phyloP scores from a whole-genome alignment of 2,113 vertebrate genomes.

The Balaenoptera acutorostrata region DNA sequence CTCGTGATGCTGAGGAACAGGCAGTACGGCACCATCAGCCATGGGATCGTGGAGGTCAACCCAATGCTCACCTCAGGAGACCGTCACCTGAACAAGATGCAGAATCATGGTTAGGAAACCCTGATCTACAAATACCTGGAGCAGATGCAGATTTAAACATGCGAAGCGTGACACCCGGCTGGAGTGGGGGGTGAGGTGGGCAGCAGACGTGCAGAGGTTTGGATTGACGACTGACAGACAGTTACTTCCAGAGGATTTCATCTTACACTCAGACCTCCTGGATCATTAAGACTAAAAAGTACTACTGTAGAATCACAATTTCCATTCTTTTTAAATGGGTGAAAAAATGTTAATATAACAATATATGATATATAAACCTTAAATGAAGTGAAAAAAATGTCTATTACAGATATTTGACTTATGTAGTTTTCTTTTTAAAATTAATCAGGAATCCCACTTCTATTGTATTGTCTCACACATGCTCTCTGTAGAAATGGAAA shows the following conservation, averaged over 20 bases:
- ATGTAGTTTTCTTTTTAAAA: conserved; percentile 80
- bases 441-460: conserved; percentile 77
- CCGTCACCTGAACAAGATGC: conserved; percentile 98
- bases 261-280: conserved; percentile 80
- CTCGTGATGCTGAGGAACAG: conserved; percentile 96
- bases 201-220: conserved; percentile 71
- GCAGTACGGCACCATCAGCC: conserved; percentile 97
- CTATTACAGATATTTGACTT: conserved; percentile 86
- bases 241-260: conserved; percentile 84
- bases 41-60: conserved; percentile 98
- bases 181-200: conserved; percentile 50
- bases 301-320: conserved; percentile 86
- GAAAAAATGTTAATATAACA: conserved; percentile 87
- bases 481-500: conserved; percentile 77
- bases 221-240: conserved; percentile 89
- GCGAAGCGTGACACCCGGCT: conserved; percentile 34
- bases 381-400: conserved; percentile 79
- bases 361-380: conserved; percentile 87
- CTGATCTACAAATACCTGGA: conserved; percentile 99
- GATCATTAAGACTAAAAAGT: conserved; percentile 83
- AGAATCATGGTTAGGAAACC: conserved; percentile 98
- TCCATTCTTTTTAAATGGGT: conserved; percentile 89
- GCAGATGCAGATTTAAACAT: conserved; percentile 95
- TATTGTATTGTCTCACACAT: conserved; percentile 78
- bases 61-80: conserved; percentile 97